A percentile compares a stretch with the other conserved stretches of the same genome.
Conservation (phyloP, 1,140 invertebrate species). For the Lamellibrachia luymesi region DNA sequence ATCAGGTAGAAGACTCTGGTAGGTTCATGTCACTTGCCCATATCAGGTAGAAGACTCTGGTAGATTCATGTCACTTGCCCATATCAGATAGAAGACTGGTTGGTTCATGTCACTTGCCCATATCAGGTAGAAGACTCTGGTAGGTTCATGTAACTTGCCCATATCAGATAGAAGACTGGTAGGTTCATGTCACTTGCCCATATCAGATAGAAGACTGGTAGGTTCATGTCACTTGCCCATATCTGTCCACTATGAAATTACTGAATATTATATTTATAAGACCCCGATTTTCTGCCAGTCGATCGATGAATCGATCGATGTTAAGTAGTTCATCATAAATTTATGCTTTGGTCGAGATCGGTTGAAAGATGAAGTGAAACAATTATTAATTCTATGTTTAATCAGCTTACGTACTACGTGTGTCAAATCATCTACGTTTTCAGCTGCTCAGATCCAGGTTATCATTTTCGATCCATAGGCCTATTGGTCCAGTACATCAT, state of each 20-base stretch:
- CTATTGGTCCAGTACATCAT: too few relatives aligned
- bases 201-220: neutral
- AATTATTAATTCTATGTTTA: too few relatives aligned
- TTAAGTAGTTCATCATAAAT: neutral
- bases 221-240: neutral
- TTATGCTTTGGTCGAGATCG: neutral
- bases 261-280: neutral
- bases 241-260: neutral
- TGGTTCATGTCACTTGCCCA: conserved; percentile 10
- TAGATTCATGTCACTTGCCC: neutral
- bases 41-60: conserved; percentile 7
- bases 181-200: too few relatives aligned
- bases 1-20: conserved; percentile 12
- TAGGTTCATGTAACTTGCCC: neutral
- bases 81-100: too few relatives aligned
- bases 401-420: too few relatives aligned
- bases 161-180: neutral
- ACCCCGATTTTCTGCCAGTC: too few relatives aligned
- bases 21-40: conserved; percentile 14
- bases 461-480: too few relatives aligned
- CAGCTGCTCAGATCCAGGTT: too few relatives aligned
- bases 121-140: conserved; percentile 20
- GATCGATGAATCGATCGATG: neutral
- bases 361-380: too few relatives aligned
- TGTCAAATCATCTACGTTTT: too few relatives aligned